These are phyloP conservation scores for Manis pentadactyla DNA, from an alignment of 2,797 vertebrate genomes.

Conservation along the genomic window DNA sequence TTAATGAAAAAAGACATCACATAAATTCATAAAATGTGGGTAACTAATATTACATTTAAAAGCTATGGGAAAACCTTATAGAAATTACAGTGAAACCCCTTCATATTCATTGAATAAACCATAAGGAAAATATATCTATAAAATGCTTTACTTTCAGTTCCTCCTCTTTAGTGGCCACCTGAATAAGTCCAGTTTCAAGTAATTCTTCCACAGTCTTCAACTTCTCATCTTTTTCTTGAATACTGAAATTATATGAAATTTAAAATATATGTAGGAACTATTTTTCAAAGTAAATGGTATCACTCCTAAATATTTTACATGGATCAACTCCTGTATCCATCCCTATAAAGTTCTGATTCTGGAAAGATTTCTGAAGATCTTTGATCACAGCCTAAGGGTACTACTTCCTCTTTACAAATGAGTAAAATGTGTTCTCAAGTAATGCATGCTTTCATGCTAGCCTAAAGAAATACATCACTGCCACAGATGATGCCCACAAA, in stretches of 20 bases:
- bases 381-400: background rate
- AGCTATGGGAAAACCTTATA: background rate
- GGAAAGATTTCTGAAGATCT: background rate
- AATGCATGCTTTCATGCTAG: background rate
- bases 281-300: constrained; percentile 50
- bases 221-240: constrained; percentile 95
- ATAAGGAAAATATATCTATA: background rate
- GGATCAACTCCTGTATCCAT: background rate
- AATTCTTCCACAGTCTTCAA: constrained; percentile 95
- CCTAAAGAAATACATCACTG: background rate
- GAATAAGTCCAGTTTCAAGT: constrained; percentile 95
- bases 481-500: background rate
- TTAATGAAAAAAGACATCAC: background rate
- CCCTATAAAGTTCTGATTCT: constrained; percentile 29
- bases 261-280: constrained; percentile 46
- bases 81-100: background rate
- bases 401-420: background rate
- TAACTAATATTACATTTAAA: background rate
- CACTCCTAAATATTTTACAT: constrained; percentile 36
- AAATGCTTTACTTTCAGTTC: constrained; percentile 92
- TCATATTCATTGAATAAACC: background rate
- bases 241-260: constrained; percentile 85
- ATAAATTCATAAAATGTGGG: constrained; percentile 6
- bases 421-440: background rate
- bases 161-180: constrained; percentile 97